Evolutionary conservation across 2,888 invertebrate genomes (phyloP).

Genomic region (Atethmia centrago): DNA sequence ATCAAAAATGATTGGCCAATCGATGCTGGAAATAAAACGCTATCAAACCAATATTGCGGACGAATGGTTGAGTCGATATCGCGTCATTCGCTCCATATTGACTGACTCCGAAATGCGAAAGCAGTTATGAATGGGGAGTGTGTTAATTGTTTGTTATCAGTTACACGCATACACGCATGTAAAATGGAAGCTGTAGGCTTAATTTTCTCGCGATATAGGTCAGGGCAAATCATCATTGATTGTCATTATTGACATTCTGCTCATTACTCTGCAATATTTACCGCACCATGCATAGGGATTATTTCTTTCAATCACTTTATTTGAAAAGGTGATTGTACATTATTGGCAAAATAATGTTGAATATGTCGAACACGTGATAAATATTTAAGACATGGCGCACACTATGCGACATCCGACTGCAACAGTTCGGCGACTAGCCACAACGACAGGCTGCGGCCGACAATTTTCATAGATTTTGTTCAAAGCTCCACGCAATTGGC

Average conservation of each 20-base stretch:
- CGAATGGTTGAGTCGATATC: conserved; percentile 57
- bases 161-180: conserved; percentile 33
- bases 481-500: too few relatives aligned
- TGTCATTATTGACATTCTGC: background rate
- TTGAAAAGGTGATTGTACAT: too few relatives aligned
- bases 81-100: conserved; percentile 51
- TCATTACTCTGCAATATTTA: background rate
- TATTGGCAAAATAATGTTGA: background rate
- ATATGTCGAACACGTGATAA: background rate
- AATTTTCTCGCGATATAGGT: conserved; percentile 22
- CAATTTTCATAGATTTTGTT: too few relatives aligned
- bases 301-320: background rate
- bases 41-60: conserved; percentile 63
- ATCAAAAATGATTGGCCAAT: conserved; percentile 54
- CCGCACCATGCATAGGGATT: background rate
- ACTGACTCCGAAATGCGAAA: conserved; percentile 53
- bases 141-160: conserved; percentile 58
- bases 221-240: conserved; percentile 2
- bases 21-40: conserved; percentile 58
- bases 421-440: too few relatives aligned
- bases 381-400: too few relatives aligned
- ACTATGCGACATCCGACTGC: too few relatives aligned
- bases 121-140: conserved; percentile 53
- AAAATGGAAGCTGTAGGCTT: conserved; percentile 21
- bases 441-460: too few relatives aligned